phyloP scores from a whole-genome alignment of 2,797 vertebrate genomes.

The Todus mexicanus region DNA sequence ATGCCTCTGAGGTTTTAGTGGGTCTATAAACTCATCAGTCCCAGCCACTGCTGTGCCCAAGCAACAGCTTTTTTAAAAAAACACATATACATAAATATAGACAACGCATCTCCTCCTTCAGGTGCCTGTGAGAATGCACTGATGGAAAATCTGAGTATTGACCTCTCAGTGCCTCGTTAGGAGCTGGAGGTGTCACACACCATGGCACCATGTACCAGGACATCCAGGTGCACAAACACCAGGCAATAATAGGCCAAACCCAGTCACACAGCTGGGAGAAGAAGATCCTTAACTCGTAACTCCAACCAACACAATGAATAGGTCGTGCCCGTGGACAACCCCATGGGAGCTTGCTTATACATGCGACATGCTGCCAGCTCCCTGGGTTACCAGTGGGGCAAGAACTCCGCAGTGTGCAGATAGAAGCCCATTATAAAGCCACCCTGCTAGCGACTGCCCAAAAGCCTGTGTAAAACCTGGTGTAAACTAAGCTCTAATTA shows the following conservation, averaged over 20 bases:
- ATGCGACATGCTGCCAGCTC: fast-evolving
- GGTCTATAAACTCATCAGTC: neutral
- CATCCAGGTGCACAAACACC: fast-evolving
- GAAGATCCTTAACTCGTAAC: neutral
- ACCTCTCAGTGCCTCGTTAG: fast-evolving
- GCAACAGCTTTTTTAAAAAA: neutral
- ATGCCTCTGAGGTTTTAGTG: neutral
- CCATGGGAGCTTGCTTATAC: neutral
- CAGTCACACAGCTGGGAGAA: neutral
- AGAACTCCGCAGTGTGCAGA: neutral
- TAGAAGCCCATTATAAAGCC: neutral
- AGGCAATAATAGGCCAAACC: neutral
- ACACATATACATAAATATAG: neutral
- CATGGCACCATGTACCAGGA: fast-evolving
- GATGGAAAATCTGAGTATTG: neutral
- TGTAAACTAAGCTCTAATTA: neutral
- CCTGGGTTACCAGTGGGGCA: neutral
- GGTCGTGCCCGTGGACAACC: fast-evolving
- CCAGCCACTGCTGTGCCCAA: neutral
- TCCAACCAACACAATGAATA: neutral
- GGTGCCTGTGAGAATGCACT: neutral
- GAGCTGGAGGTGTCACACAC: neutral
- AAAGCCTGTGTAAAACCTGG: neutral
- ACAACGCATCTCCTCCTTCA: neutral
- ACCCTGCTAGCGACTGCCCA: neutral